These are phyloP conservation scores for Drosophila carrolli DNA, from an alignment of 1,140 invertebrate species.

Conservation along the genomic window DNA sequence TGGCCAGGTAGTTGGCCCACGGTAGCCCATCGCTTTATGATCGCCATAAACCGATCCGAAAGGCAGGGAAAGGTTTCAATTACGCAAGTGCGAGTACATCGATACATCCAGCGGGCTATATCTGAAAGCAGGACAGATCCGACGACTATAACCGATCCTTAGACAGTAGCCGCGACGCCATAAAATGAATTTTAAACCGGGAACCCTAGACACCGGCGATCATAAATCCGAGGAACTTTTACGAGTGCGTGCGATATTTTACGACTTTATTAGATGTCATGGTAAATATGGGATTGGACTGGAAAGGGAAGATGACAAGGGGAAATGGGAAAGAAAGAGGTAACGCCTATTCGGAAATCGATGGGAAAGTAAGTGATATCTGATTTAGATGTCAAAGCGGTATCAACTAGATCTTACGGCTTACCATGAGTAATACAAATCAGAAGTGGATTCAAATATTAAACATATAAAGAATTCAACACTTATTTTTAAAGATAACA, in stretches of 20 bases:
- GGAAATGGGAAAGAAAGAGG: neutral
- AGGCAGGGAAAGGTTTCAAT: conserved; percentile 38
- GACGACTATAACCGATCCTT: conserved; percentile 2
- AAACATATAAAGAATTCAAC: too few relatives aligned
- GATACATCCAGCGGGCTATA: conserved; percentile 11
- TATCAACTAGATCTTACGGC: neutral
- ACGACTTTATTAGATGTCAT: conserved; percentile 69
- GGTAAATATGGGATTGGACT: conserved; percentile 20
- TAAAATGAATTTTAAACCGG: conserved; percentile 20
- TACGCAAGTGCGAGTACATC: conserved; percentile 22
- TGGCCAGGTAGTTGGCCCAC: conserved; percentile 6
- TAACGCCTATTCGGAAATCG: neutral
- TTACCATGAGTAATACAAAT: neutral
- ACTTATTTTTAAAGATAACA: neutral
- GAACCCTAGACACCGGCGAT: neutral
- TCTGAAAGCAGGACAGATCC: neutral
- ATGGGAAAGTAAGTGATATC: conserved; percentile 1
- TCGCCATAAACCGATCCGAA: conserved; percentile 37
- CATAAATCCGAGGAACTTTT: conserved; percentile 54
- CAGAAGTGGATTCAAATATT: neutral
- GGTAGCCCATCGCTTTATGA: conserved; percentile 53
- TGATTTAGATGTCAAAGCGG: neutral
- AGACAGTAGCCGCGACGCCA: conserved; percentile 41
- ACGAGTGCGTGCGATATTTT: conserved; percentile 41
- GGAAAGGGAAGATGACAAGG: neutral